Evolutionary conservation across 2,113 vertebrate species (phyloP).

Genomic region (Carlito syrichta): DNA sequence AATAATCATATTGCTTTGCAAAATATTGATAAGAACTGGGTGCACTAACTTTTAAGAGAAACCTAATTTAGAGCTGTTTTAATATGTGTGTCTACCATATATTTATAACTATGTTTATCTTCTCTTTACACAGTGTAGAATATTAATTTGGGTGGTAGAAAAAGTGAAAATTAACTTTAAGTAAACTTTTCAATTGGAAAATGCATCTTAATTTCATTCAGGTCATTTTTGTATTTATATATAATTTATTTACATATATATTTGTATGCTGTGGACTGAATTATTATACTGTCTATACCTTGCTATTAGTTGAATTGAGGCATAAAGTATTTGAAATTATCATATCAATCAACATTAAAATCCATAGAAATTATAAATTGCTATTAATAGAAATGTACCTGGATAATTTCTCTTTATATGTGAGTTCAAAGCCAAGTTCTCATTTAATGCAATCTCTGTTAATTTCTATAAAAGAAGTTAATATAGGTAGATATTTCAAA

Average conservation of each 20-base stretch:
- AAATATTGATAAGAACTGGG: constrained; percentile 34
- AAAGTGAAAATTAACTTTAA: constrained; percentile 43
- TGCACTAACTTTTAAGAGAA: constrained; percentile 16
- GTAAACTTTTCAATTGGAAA: constrained; percentile 13
- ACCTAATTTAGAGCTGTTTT: constrained; percentile 59
- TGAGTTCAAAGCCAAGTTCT: constrained; percentile 3
- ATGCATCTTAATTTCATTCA: constrained; percentile 53
- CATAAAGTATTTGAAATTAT: background rate
- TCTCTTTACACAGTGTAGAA: constrained; percentile 37
- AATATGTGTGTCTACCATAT: constrained; percentile 60
- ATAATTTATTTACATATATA: background rate
- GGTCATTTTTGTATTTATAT: background rate
- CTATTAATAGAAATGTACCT: constrained; percentile 31
- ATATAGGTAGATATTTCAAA: background rate
- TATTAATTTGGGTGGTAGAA: background rate
- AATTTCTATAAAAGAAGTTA: background rate
- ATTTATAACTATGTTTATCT: background rate
- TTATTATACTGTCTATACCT: constrained; percentile 46
- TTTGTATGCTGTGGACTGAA: constrained; percentile 41
- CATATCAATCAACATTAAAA: constrained; percentile 45
- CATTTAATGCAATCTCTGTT: background rate
- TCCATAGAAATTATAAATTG: constrained; percentile 24
- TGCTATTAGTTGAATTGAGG: constrained; percentile 42
- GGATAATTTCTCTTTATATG: background rate
- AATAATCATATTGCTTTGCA: constrained; percentile 30